Percentiles rank a stretch among this genome's conserved stretches.
These are phyloP conservation scores for Microctonus aethiopoides DNA, from an alignment of 2,888 invertebrate species.

Conservation along the genomic window DNA sequence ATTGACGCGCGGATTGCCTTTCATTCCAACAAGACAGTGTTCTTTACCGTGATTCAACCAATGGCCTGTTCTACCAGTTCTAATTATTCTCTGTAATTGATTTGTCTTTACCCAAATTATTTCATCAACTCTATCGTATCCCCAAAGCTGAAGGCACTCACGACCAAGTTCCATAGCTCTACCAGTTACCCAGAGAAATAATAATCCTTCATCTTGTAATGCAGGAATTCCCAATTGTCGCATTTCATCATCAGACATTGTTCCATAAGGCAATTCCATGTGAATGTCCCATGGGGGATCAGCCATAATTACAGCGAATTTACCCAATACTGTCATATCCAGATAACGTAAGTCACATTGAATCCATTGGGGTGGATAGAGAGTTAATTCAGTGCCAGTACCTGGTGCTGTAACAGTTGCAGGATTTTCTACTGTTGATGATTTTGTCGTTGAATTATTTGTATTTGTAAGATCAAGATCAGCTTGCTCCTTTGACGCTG, in stretches of 20 bases:
- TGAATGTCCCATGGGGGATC: conserved; percentile 99
- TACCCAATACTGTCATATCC: conserved; percentile 92
- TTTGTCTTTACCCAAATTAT: conserved; percentile 99
- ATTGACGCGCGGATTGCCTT: conserved; percentile 92
- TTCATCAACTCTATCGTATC: conserved; percentile 96
- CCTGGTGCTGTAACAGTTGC: conserved; percentile 55
- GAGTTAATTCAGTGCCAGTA: conserved; percentile 71
- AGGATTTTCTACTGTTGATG: conserved; percentile 53
- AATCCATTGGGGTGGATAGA: conserved; percentile 95
- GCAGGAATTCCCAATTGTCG: conserved; percentile 91
- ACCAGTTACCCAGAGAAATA: conserved; percentile 98
- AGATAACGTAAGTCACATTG: conserved; percentile 94
- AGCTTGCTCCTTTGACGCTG: conserved; percentile 65
- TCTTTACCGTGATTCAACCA: conserved; percentile 99
- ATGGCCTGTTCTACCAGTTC: conserved; percentile 97
- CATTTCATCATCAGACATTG: conserved; percentile 99
- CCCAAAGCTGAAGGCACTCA: conserved; percentile 96
- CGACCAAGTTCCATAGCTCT: conserved; percentile 96
- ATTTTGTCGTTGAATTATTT: conserved; percentile 44
- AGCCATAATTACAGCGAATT: conserved; percentile 99
- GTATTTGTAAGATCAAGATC: conserved; percentile 51
- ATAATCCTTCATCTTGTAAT: conserved; percentile 93
- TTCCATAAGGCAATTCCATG: conserved; percentile 98
- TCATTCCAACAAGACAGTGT: conserved; percentile 95
- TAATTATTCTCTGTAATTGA: conserved; percentile 94